phyloP scores from a whole-genome alignment of 2,797 vertebrate species.

The Apogon talboti region DNA sequence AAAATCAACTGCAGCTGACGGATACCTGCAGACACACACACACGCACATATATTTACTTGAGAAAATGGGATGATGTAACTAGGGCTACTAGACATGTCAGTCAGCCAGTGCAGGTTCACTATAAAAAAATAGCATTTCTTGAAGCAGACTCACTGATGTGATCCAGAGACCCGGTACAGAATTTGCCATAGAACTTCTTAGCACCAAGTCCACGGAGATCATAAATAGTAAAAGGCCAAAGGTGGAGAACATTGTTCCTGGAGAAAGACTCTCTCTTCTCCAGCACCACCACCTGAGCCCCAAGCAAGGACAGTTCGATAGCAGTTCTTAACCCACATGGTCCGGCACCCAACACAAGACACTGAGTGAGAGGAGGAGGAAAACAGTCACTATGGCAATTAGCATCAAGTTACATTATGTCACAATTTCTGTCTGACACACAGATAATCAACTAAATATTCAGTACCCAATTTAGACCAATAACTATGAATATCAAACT shows the following conservation, averaged over 20 bases:
- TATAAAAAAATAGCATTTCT: not conserved
- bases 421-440: not conserved
- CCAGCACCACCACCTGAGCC: conserved; percentile 89
- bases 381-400: not conserved
- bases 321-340: conserved; percentile 90
- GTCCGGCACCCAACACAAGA: conserved; percentile 92
- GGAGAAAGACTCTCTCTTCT: conserved; percentile 90
- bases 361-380: conserved; percentile 77
- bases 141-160: conserved; percentile 88
- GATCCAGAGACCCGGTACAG: conserved; percentile 91
- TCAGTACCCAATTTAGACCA: not conserved
- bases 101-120: not conserved
- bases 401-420: no score
- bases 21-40: conserved; percentile 84
- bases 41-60: not conserved
- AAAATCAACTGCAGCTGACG: conserved; percentile 94
- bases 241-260: conserved; percentile 97
- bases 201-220: conserved; percentile 90
- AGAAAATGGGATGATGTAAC: not conserved
- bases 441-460: no score
- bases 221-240: conserved; percentile 94
- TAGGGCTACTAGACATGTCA: not conserved
- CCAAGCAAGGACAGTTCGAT: conserved; percentile 93
- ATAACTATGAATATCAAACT: no score
- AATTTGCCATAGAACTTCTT: conserved; percentile 96